These are phyloP conservation scores for Epistrophe grossulariae DNA, from an alignment of 2,888 invertebrate genomes.

Conservation along the genomic window DNA sequence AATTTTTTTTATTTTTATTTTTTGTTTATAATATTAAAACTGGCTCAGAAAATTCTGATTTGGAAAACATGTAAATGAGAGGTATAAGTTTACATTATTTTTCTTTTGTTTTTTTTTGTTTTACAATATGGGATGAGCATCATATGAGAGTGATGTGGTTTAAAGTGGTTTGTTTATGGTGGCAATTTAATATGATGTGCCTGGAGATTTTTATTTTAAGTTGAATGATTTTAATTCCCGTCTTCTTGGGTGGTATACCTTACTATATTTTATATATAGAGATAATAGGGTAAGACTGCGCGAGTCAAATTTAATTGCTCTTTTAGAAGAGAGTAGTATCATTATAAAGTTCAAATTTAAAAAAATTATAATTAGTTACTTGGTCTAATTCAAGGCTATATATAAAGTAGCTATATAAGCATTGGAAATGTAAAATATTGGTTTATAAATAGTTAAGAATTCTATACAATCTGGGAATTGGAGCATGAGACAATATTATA, in stretches of 20 bases:
- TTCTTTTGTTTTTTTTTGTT: neutral
- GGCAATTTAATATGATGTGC: conserved; percentile 8
- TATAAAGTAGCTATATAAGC: no score
- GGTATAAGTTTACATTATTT: neutral
- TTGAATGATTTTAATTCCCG: conserved; percentile 18
- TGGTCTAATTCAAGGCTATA: no score
- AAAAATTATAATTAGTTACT: no score
- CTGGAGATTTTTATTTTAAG: neutral
- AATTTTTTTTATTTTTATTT: neutral
- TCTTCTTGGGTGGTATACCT: conserved; percentile 35
- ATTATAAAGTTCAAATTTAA: no score
- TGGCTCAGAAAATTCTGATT: conserved; percentile 33
- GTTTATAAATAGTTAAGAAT: no score
- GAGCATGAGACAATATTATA: no score
- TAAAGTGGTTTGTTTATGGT: conserved; percentile 20
- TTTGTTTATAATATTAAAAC: conserved; percentile 2
- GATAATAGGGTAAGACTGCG: neutral
- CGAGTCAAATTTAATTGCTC: neutral
- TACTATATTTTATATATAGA: neutral
- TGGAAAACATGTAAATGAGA: conserved; percentile 35
- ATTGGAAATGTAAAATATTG: no score
- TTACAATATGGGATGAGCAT: conserved; percentile 5
- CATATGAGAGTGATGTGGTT: conserved; percentile 2
- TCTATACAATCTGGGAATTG: no score
- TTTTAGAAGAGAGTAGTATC: neutral